A percentile compares a stretch with the other conserved stretches of the same genome.
Conservation (phyloP, 2,888 invertebrate species). For the Augiades crinisus region DNA sequence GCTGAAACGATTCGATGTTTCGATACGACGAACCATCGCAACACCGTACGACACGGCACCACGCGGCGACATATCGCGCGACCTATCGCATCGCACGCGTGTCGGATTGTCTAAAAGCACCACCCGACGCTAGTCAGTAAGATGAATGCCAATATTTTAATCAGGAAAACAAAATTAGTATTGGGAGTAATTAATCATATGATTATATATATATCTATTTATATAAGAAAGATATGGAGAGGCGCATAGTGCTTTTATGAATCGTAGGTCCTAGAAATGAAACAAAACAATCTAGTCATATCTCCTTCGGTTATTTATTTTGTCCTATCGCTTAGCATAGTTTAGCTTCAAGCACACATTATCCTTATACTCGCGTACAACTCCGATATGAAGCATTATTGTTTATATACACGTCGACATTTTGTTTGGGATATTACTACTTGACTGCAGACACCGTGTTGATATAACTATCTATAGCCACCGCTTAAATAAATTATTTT, state of each 20-base stretch:
- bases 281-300: constrained; percentile 80
- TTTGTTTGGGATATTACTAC: constrained; percentile 20
- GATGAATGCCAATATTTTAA: constrained; percentile 79
- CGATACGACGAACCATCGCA: too few relatives aligned
- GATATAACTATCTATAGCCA: constrained; percentile 12
- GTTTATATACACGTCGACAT: constrained; percentile 5
- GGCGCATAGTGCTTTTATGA: constrained; percentile 81
- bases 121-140: constrained; percentile 69
- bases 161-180: constrained; percentile 73
- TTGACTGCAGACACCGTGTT: constrained; percentile 4
- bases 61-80: constrained; percentile 29
- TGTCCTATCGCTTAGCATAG: constrained; percentile 77
- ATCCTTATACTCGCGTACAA: constrained; percentile 27
- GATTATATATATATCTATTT: constrained; percentile 73
- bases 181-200: constrained; percentile 76
- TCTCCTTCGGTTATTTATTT: constrained; percentile 73
- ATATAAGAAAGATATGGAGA: constrained; percentile 76
- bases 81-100: constrained; percentile 18
- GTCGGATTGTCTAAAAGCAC: constrained; percentile 38
- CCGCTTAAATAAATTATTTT: constrained; percentile 34
- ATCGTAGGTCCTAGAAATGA: constrained; percentile 74
- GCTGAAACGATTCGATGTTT: constrained; percentile 34
- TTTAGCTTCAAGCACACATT: constrained; percentile 78
- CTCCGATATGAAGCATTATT: constrained; percentile 1
- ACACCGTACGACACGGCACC: constrained; percentile 7